phyloP scores from a whole-genome alignment of 2,797 vertebrate genomes.

The Enteromius paludinosus region DNA sequence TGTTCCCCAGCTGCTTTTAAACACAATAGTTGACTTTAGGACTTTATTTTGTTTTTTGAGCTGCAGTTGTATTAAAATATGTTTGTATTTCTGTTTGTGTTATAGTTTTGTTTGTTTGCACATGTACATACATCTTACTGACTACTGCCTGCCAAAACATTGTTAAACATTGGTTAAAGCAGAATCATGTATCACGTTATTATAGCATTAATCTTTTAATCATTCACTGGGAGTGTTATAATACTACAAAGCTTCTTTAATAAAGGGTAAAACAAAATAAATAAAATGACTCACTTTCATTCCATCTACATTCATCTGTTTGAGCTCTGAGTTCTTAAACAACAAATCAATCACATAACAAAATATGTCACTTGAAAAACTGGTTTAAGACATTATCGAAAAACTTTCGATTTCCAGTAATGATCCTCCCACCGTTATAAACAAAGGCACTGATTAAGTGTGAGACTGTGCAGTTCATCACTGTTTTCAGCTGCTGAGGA shows the following conservation, averaged over 20 bases:
- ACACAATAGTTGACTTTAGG: neutral
- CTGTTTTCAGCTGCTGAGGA: neutral
- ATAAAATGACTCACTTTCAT: neutral
- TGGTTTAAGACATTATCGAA: neutral
- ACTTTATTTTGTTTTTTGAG: neutral
- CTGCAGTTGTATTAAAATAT: neutral
- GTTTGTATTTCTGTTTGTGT: neutral
- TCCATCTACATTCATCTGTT: neutral
- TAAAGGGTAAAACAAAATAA: neutral
- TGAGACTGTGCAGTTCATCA: neutral
- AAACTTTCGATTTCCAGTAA: neutral
- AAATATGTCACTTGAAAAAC: neutral
- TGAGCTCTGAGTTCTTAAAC: neutral
- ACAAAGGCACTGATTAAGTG: neutral
- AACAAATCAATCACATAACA: neutral
- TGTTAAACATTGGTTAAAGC: neutral
- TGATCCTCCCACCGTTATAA: neutral
- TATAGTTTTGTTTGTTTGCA: neutral
- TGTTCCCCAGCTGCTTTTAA: neutral
- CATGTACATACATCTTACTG: neutral
- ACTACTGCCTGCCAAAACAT: neutral
- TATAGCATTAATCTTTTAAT: neutral
- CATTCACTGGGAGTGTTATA: neutral
- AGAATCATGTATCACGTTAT: neutral
- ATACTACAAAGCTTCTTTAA: neutral